phyloP scores from a whole-genome alignment of 2,888 invertebrate genomes.

The Epinotia demarniana region DNA sequence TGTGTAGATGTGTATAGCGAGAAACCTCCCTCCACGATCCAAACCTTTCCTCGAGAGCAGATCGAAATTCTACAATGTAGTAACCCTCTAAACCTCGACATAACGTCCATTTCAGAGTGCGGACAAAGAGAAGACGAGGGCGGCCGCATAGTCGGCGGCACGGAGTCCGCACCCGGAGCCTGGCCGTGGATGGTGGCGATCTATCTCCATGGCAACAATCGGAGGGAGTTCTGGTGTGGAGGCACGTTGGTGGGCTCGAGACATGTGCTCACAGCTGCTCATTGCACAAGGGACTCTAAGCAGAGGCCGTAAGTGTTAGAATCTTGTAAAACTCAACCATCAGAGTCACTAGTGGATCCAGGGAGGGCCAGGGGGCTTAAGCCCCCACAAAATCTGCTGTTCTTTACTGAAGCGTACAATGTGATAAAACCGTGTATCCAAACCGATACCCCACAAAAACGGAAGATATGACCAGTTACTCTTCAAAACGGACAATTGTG shows the following conservation, averaged over 20 bases:
- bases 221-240: conserved; percentile 97
- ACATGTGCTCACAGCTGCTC: conserved; percentile 95
- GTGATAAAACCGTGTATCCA: too few relatives aligned
- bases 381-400: too few relatives aligned
- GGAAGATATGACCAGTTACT: too few relatives aligned
- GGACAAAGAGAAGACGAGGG: conserved; percentile 93
- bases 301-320: conserved; percentile 91
- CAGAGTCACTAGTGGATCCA: neutral
- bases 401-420: too few relatives aligned
- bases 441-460: too few relatives aligned
- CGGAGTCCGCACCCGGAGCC: conserved; percentile 91
- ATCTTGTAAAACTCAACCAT: neutral
- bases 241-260: conserved; percentile 93
- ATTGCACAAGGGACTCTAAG: conserved; percentile 95
- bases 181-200: conserved; percentile 99
- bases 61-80: neutral
- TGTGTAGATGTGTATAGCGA: too few relatives aligned
- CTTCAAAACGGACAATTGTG: too few relatives aligned
- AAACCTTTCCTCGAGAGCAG: too few relatives aligned
- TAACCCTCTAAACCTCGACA: neutral
- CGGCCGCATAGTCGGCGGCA: conserved; percentile 96
- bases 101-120: conserved; percentile 85
- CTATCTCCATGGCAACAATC: conserved; percentile 92
- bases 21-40: too few relatives aligned
- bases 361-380: too few relatives aligned